These are phyloP conservation scores for Halictus rubicundus DNA, from an alignment of 1,140 invertebrate species.

Conservation along the genomic window DNA sequence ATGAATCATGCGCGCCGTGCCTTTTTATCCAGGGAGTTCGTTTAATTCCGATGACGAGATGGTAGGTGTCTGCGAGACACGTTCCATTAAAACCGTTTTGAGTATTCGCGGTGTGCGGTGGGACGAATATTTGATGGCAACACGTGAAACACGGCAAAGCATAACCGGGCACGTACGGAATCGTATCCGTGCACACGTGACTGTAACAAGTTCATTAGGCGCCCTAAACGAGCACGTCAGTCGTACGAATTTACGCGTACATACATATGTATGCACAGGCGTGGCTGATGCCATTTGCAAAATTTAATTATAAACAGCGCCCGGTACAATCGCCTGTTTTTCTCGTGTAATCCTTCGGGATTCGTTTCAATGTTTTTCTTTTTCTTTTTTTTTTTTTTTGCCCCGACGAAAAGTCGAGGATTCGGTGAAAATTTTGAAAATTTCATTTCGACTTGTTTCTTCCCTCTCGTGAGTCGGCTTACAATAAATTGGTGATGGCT, in stretches of 20 bases:
- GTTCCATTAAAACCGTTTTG: not conserved
- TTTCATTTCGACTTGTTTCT: too few species aligned
- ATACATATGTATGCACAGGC: slow-evolving; percentile 1
- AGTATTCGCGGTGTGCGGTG: not conserved
- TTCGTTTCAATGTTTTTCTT: too few species aligned
- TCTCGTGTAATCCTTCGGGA: too few species aligned
- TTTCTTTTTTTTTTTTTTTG: too few species aligned
- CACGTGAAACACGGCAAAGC: not conserved
- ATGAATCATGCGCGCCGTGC: too few species aligned
- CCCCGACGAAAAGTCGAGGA: too few species aligned
- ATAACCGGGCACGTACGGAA: slow-evolving; percentile 31
- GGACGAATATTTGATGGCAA: slow-evolving; percentile 33
- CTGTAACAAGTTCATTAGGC: slow-evolving; percentile 52
- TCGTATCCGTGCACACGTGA: slow-evolving; percentile 21
- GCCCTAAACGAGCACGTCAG: slow-evolving; percentile 41
- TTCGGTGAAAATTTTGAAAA: too few species aligned
- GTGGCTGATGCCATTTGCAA: slow-evolving; percentile 45
- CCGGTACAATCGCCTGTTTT: too few species aligned
- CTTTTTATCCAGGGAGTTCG: too few species aligned
- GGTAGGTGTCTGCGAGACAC: not conserved
- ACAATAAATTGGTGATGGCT: too few species aligned
- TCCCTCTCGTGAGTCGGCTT: too few species aligned
- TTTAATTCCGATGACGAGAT: too few species aligned
- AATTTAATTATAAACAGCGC: slow-evolving; percentile 57
- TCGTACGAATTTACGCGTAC: slow-evolving; percentile 7